A percentile compares a stretch with the other conserved stretches of the same genome.
These are phyloP conservation scores for Irena cyanogastra DNA, from an alignment of 2,113 vertebrate genomes.

Conservation along the genomic window DNA sequence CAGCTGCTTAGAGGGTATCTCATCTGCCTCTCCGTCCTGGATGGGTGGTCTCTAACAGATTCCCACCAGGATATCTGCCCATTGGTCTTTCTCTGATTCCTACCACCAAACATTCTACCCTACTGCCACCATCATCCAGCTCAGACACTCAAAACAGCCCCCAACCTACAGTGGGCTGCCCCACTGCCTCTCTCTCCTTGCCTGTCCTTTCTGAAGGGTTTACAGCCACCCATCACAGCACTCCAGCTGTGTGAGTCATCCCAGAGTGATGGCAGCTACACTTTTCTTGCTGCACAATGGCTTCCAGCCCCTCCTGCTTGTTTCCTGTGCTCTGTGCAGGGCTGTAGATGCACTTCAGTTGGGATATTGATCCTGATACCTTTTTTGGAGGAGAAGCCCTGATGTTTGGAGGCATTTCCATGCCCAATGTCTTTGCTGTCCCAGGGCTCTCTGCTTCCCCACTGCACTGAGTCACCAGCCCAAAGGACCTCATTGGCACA, in stretches of 20 bases:
- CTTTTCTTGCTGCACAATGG: neutral
- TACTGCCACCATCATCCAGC: neutral
- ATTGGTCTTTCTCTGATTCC: neutral
- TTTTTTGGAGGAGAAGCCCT: neutral
- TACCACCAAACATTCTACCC: fast-evolving
- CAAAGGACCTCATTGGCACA: neutral
- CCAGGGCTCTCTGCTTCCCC: neutral
- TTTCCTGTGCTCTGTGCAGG: fast-evolving
- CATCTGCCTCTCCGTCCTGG: neutral
- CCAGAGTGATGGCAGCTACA: neutral
- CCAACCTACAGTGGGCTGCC: neutral
- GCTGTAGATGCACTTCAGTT: neutral
- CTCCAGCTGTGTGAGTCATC: neutral
- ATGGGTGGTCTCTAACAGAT: neutral
- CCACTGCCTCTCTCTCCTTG: neutral
- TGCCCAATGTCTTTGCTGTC: neutral
- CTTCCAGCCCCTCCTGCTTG: neutral
- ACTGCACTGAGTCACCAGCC: neutral
- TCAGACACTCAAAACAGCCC: neutral
- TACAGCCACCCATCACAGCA: neutral
- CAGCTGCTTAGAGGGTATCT: neutral
- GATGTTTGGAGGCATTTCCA: neutral
- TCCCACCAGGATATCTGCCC: neutral
- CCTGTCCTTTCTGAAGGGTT: neutral
- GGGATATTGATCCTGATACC: neutral